Base-by-base conservation (phyloP, 1,140 invertebrate genomes). In the Brachionus paranguensis region DNA sequence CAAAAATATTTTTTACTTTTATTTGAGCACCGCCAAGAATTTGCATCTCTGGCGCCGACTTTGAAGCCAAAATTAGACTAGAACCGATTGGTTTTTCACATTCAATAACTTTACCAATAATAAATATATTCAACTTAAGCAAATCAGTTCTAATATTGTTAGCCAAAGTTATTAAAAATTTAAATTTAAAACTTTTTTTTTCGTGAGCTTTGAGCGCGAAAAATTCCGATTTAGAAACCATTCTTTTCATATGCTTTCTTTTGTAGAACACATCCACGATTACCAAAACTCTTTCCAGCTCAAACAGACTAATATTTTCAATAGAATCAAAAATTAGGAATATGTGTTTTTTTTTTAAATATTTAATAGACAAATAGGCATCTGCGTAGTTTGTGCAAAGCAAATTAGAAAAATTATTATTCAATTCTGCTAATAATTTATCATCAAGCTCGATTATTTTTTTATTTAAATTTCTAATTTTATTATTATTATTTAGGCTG, bases 1-100 rank as follows among this genome's bases (percentile, higher is more conserved):
- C 27, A 24, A 68, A 43, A 17, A 72, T 43, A 24, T 72, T 43
- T 41, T 72, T 72, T 12, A 72, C 17, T 72, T 72, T 72, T 37
- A 72, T 45, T 20, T 72, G 68, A 41, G 68, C 68, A n/a, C 68
- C 68, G n/a, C 68, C 68, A 43, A 72, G 68, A 17, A 72, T 72
- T 72, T 72, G 33, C 68, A 41, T 72, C 41, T 72, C 33, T 10
- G 68, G 37, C 2, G 68, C 29, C 0, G 68, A 41, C 41, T 72
- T 43, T 1, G 68, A 72, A 20, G 12, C 68, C 10, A 72, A n/a
- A 47, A 72, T 72, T 24, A 72, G 37, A 72, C 41, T 72, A 43
- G 17, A 47, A 43, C 8, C 20, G 2, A 17, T 43, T 3, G 6
- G 37, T 72, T 76, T 76, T 50, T 27, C 45, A 50, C 12, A 29